phyloP scores from a whole-genome alignment of 2,888 invertebrate species.

The Crematogaster levior region DNA sequence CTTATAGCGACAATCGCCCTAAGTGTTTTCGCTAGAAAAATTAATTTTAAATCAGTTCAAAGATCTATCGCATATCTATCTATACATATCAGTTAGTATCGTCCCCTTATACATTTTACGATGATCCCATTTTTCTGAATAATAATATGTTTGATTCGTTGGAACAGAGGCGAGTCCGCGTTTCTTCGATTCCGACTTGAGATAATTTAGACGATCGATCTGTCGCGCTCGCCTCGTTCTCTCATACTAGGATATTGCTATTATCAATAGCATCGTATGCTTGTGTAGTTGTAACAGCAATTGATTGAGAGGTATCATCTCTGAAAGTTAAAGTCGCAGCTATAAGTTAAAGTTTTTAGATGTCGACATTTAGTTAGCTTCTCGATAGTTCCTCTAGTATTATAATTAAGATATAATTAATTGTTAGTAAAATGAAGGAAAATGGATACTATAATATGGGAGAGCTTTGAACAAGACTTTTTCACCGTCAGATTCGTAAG shows the following conservation, averaged over 20 bases:
- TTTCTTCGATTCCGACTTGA: slow-evolving; percentile 18
- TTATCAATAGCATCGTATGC: neutral
- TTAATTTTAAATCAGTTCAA: neutral
- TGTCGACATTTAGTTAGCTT: slow-evolving; percentile 1
- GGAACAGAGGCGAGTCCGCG: neutral
- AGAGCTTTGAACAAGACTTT: neutral
- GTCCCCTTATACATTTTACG: neutral
- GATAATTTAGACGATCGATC: slow-evolving; percentile 6
- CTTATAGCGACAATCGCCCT: neutral
- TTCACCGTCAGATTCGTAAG: neutral
- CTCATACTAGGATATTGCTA: neutral
- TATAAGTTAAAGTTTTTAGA: slow-evolving; percentile 26
- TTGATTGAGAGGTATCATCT: neutral
- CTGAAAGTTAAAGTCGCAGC: neutral
- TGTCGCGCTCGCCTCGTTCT: slow-evolving; percentile 31
- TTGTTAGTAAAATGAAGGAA: slow-evolving; percentile 1
- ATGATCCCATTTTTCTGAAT: slow-evolving; percentile 8
- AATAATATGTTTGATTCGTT: neutral
- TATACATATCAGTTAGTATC: neutral
- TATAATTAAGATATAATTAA: slow-evolving; percentile 9
- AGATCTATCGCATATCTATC: slow-evolving; percentile 3
- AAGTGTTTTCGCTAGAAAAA: neutral
- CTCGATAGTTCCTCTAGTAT: slow-evolving; percentile 20
- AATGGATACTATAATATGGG: neutral
- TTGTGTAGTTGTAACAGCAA: neutral